phyloP scores from a whole-genome alignment of 1,140 invertebrate genomes.

The Drosophila littoralis region DNA sequence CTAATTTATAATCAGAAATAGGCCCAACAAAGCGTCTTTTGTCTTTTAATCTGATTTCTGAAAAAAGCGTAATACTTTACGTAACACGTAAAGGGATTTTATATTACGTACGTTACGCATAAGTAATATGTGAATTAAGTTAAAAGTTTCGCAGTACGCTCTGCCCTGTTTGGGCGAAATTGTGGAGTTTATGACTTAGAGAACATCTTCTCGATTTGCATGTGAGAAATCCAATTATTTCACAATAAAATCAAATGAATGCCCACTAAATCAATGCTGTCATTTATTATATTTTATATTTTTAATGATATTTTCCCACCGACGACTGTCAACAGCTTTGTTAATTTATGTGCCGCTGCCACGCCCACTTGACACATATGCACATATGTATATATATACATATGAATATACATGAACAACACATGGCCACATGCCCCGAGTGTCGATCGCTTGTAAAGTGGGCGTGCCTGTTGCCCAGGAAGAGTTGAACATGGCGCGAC shows the following conservation, averaged over 20 bases:
- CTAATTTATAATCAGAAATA: no score
- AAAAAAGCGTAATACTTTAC: no score
- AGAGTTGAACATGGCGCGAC: conserved; percentile 70
- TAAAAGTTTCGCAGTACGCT: no score
- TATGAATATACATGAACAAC: conserved; percentile 18
- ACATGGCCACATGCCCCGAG: conserved; percentile 40
- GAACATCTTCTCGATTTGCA: conserved; percentile 10
- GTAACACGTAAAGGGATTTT: no score
- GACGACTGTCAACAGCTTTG: conserved; percentile 65
- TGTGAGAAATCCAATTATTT: conserved; percentile 53
- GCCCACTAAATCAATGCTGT: conserved; percentile 63
- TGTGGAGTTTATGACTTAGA: not conserved
- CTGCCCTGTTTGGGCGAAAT: not conserved
- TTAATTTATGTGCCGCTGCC: conserved; percentile 67
- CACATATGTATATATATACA: conserved; percentile 18
- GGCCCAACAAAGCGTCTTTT: no score
- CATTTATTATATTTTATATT: conserved; percentile 68
- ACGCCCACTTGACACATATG: conserved; percentile 63
- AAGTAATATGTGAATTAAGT: no score
- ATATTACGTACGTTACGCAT: no score
- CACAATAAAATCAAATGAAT: conserved; percentile 45
- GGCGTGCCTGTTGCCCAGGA: conserved; percentile 65
- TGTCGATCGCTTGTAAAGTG: conserved; percentile 63
- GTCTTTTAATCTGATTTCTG: no score
- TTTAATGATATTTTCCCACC: conserved; percentile 67